Conservation (phyloP, 2,888 invertebrate species). For the Eupithecia inturbata region DNA sequence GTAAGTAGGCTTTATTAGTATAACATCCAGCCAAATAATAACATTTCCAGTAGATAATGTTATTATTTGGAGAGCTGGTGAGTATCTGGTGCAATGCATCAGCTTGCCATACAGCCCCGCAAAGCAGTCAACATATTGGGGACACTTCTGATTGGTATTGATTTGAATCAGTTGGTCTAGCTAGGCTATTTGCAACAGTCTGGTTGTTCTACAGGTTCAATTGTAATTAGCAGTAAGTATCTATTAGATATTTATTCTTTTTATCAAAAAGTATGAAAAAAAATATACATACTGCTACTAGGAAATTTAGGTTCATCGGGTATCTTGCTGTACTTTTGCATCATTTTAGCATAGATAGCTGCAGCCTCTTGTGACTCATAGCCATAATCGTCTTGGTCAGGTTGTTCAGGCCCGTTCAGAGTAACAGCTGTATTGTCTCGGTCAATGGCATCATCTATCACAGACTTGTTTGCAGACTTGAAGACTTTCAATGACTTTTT, state of each 20-base stretch:
- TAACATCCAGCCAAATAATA: no score
- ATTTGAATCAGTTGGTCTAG: not conserved
- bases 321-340: slow-evolving; percentile 91
- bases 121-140: not conserved
- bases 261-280: not conserved
- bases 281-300: slow-evolving; percentile 66
- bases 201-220: not conserved
- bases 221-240: not conserved
- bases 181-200: not conserved
- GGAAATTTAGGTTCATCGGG: slow-evolving; percentile 90
- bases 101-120: not conserved
- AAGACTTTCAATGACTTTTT: slow-evolving; percentile 93
- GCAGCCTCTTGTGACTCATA: slow-evolving; percentile 93
- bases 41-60: no score
- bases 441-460: slow-evolving; percentile 91
- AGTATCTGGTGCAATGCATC: no score
- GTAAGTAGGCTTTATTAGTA: no score
- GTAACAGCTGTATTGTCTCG: slow-evolving; percentile 90
- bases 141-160: not conserved
- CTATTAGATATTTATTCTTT: not conserved
- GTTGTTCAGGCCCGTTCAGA: slow-evolving; percentile 89
- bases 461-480: slow-evolving; percentile 95
- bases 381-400: slow-evolving; percentile 96
- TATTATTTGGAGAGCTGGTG: no score
- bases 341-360: slow-evolving; percentile 92